These are phyloP conservation scores for Tachuris rubrigastra DNA, from an alignment of 2,113 vertebrate genomes.

Conservation along the genomic window DNA sequence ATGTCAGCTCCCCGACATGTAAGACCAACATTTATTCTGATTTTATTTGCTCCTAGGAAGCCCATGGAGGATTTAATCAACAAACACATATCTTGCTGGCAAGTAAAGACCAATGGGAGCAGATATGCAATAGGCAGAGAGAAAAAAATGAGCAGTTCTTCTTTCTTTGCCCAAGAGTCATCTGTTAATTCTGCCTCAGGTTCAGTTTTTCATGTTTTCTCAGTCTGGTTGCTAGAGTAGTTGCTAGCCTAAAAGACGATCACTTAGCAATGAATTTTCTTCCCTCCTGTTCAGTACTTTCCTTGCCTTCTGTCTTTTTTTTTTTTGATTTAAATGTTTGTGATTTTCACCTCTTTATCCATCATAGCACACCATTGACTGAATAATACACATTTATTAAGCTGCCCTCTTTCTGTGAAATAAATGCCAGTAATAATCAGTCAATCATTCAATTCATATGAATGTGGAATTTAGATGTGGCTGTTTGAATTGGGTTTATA, in stretches of 20 bases:
- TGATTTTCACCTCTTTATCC: constrained; percentile 65
- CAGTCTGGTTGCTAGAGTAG: not conserved
- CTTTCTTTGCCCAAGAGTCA: not conserved
- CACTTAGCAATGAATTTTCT: not conserved
- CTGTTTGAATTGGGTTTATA: constrained; percentile 52
- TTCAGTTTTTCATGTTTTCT: not conserved
- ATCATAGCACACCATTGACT: constrained; percentile 40
- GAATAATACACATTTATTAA: constrained; percentile 63
- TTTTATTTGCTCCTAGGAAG: not conserved
- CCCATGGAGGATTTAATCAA: not conserved
- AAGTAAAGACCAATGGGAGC: not conserved
- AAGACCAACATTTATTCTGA: not conserved
- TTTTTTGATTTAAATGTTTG: constrained; percentile 61
- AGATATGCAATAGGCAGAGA: not conserved
- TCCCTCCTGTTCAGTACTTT: constrained; percentile 18
- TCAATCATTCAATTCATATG: constrained; percentile 66
- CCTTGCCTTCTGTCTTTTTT: constrained; percentile 30
- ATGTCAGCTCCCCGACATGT: fast-evolving
- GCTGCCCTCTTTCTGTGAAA: constrained; percentile 55
- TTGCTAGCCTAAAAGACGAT: not conserved
- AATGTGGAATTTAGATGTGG: constrained; percentile 64
- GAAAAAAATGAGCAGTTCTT: not conserved
- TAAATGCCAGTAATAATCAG: constrained; percentile 69
- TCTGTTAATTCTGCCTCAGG: not conserved
- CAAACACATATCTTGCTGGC: not conserved